Evolutionary conservation across 2,113 vertebrate genomes (phyloP), one percentile per base, ranked within the genome.

Genomic region (Dipodomys merriami): DNA sequence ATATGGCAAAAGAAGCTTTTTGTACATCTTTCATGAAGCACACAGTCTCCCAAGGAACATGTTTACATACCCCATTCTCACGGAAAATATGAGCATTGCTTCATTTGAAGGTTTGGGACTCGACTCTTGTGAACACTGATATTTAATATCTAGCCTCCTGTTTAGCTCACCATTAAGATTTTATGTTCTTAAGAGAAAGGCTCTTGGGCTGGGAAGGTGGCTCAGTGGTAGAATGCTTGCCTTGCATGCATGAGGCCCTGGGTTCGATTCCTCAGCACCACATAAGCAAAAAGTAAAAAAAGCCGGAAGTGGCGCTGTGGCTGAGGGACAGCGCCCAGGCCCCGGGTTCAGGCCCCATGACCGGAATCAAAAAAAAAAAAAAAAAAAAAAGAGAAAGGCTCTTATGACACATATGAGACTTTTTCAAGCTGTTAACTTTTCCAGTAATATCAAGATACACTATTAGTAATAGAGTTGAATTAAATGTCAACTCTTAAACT

Each of bases 351-450:
- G n/a, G n/a, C n/a, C n/a, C n/a, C n/a, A n/a, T n/a, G n/a, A n/a
- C n/a, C n/a, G n/a, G n/a, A n/a, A n/a, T n/a, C n/a, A n/a, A n/a
- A n/a, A n/a, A n/a, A n/a, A n/a, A n/a, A n/a, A n/a, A n/a, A n/a
- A n/a, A n/a, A n/a, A n/a, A n/a, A n/a, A n/a, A n/a, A 67, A 35
- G n/a, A 85, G 19, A 91, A 92, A 49, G 6, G 0, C 11, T 74
- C 67, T 94, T 65, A 84, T 74, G 29, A 64, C 39, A 49, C 60
- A n/a, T 3, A 7, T 9, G 79, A 69, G 33, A 74, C 39, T 73
- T 25, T 78, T 89, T 64, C 46, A 60, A 90, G 46, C 62, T 90
- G 10, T 90, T 79, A 88, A 69, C 39, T 86, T 65, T 86, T 49
- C 5, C 67, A 60, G 8, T 65, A n/a, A 8, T 20, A 67, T 27